Evolutionary conservation across 2,888 invertebrate genomes (phyloP).

Genomic region (Agrenia bidenticulata): DNA sequence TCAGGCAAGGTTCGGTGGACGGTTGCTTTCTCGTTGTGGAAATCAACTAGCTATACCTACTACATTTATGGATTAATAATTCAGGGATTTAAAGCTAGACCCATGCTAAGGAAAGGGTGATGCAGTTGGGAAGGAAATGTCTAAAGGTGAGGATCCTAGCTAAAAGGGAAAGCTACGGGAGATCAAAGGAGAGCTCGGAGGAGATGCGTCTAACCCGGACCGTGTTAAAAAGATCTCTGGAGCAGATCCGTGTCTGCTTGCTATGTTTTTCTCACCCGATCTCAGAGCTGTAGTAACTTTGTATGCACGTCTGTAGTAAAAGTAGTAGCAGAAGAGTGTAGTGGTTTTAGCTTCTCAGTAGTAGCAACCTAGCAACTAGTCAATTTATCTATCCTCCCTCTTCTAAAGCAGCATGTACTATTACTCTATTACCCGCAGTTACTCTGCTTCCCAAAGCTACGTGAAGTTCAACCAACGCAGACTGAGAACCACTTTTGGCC

Average conservation of each 20-base stretch:
- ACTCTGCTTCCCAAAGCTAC: no score
- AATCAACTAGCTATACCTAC: neutral
- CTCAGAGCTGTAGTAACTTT: neutral
- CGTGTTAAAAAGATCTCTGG: slow-evolving; percentile 33
- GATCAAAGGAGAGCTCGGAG: slow-evolving; percentile 17
- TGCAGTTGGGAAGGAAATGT: neutral
- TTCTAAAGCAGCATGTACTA: no score
- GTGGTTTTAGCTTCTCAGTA: no score
- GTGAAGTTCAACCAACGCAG: no score
- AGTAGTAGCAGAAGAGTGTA: no score
- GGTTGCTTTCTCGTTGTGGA: neutral
- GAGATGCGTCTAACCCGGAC: slow-evolving; percentile 27
- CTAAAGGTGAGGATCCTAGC: neutral
- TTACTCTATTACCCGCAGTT: no score
- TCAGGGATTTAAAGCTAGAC: slow-evolving; percentile 16
- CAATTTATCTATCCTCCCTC: no score
- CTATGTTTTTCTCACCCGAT: neutral
- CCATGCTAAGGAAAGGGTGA: neutral
- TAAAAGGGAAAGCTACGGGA: neutral
- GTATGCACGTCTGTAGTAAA: no score
- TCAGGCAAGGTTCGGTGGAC: neutral
- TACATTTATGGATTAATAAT: slow-evolving; percentile 6
- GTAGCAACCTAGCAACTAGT: no score
- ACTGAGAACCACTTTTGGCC: no score
- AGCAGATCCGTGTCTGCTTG: slow-evolving; percentile 14